Evolutionary conservation across 2,113 vertebrate genomes (phyloP).

Genomic region (Pica pica): DNA sequence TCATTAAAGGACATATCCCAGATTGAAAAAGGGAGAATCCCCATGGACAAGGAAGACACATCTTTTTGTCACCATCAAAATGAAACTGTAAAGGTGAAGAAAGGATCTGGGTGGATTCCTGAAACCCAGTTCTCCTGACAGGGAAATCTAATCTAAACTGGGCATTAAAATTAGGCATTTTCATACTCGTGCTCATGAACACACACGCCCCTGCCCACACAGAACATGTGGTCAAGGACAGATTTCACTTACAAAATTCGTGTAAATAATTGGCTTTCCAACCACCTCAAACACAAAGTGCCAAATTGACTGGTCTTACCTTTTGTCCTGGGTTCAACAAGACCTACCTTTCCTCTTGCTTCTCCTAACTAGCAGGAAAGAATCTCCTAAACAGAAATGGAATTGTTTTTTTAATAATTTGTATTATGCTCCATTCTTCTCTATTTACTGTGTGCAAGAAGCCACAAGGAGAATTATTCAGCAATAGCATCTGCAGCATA

Average conservation of each 20-base stretch:
- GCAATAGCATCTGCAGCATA: neutral
- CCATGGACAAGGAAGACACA: rapidly evolving
- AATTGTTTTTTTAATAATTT: neutral
- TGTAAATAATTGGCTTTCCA: neutral
- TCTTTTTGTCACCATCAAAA: neutral
- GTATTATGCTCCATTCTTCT: neutral
- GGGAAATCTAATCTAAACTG: neutral
- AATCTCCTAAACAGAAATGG: neutral
- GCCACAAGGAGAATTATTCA: neutral
- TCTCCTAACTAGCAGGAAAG: neutral
- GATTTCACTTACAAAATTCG: neutral
- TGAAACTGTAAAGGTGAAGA: neutral
- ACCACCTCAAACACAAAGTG: neutral
- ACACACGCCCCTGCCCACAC: rapidly evolving
- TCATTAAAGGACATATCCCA: neutral
- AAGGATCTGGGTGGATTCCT: neutral
- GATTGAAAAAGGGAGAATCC: neutral
- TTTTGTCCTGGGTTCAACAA: neutral
- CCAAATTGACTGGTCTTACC: neutral
- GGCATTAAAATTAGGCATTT: neutral
- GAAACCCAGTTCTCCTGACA: neutral
- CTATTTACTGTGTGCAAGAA: neutral
- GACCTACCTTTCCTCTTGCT: neutral
- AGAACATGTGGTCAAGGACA: neutral
- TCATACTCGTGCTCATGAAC: neutral